These are phyloP conservation scores for Caenorhabditis wallacei DNA, from an alignment of 2,888 invertebrate genomes.

Conservation along the genomic window DNA sequence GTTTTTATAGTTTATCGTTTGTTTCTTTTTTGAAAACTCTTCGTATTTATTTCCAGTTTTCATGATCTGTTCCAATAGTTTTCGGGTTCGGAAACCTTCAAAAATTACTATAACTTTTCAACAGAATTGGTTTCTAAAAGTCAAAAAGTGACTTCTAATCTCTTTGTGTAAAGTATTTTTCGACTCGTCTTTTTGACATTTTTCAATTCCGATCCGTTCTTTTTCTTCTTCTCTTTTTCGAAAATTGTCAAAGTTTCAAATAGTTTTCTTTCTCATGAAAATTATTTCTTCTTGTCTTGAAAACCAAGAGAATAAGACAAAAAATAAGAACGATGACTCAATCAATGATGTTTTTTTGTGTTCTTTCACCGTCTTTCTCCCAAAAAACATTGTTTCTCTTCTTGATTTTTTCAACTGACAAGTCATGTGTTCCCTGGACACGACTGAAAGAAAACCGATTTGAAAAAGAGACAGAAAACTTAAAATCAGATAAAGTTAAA, in stretches of 20 bases:
- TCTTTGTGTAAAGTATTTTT: constrained; percentile 27
- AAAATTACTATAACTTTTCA: constrained; percentile 5
- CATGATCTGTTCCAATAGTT: background rate
- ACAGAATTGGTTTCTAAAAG: constrained; percentile 4
- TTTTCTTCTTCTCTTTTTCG: constrained; percentile 13
- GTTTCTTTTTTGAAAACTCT: constrained; percentile 2
- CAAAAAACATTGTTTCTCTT: constrained; percentile 21
- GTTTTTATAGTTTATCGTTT: constrained; percentile 31
- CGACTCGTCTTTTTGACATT: constrained; percentile 6
- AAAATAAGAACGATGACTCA: constrained; percentile 41
- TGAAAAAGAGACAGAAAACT: constrained; percentile 9
- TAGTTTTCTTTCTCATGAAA: background rate
- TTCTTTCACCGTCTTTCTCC: constrained; percentile 20
- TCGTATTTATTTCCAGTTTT: constrained; percentile 12
- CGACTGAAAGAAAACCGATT: constrained; percentile 1
- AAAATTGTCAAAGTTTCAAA: constrained; percentile 9
- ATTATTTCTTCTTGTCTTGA: constrained; percentile 5
- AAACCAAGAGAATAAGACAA: constrained; percentile 13
- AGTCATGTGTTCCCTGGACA: constrained; percentile 23
- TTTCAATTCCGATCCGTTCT: background rate
- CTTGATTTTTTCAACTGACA: constrained; percentile 13
- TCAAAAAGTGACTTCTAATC: constrained; percentile 13
- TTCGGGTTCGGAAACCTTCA: background rate
- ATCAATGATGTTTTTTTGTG: constrained; percentile 45
- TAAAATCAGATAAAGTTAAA: constrained; percentile 9